phyloP scores from a whole-genome alignment of 1,140 invertebrate species.

The Ostrea denselamellosa region DNA sequence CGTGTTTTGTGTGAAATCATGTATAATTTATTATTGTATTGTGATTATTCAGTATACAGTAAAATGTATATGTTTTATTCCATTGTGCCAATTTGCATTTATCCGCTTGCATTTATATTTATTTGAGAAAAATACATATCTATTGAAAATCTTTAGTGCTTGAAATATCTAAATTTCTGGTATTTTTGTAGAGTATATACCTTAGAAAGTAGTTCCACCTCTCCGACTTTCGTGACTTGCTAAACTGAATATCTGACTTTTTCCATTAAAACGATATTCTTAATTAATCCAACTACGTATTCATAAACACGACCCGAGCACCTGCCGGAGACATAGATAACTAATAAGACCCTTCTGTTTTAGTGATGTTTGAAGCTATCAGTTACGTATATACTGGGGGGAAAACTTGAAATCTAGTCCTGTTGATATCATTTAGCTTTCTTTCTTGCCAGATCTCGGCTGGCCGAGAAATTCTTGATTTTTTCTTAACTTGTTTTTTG shows the following conservation, averaged over 20 bases:
- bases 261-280: neutral
- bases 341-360: neutral
- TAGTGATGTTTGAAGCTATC: constrained; percentile 24
- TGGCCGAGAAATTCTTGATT: neutral
- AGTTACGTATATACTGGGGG: neutral
- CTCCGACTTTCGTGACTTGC: neutral
- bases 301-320: neutral
- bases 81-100: constrained; percentile 1
- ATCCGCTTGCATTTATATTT: constrained; percentile 1
- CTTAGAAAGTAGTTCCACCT: neutral
- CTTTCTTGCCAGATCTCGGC: constrained; percentile 17
- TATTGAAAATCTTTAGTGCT: neutral
- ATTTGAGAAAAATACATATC: neutral
- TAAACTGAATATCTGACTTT: neutral
- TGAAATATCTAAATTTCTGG: neutral
- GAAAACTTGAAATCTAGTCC: neutral
- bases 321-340: neutral
- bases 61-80: constrained; percentile 25
- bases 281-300: neutral
- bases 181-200: neutral
- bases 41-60: neutral
- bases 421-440: neutral
- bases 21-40: neutral
- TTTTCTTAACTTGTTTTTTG: neutral
- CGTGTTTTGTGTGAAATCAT: neutral